Base-by-base conservation (phyloP, 2,888 invertebrate species). In the Diplolepis rosae region DNA sequence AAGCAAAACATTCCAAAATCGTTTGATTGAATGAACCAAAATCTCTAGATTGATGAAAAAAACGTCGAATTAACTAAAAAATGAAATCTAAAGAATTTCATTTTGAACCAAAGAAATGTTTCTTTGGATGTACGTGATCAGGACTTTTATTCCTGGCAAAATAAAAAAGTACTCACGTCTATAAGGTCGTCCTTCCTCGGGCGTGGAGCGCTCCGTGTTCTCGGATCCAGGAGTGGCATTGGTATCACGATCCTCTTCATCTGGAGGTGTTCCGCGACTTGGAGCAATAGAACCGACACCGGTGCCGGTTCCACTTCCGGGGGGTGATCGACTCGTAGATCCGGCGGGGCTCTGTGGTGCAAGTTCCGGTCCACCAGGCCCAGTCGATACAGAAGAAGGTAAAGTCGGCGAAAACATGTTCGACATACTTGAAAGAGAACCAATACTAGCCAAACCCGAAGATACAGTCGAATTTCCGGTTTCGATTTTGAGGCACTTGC, bases 401-500 rank as follows among this genome's bases (percentile, higher is more conserved):
- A 84, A 76, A 72, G 87, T 84, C 45, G 88, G 88, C 73, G 88
- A 88, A 71, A 88, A 88, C 85, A 88, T 88, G 73, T 88, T 88
- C 73, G 88, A 88, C 87, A 88, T 88, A 73, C 86, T 86, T 73
- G 88, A 86, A 0, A 88, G 78, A 32, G 88, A 87, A 69, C 87
- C 83, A 74, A 87, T 83, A 70, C 87, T 87, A 35, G 88, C 83
- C 35, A 88, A 75, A n/a, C 87, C 87, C 35, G 85, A 81, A 22
- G 87, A 84, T 22, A 86, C 84, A 69, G 79, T 81, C 50, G 80
- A 76, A 67, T 77, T 79, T 71, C 83, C 85, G 73, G 87, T 86
- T 72, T 88, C 88, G 69, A 88, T 83, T 77, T 88, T 88, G 67
- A 88, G 83, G 71, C 93, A 93, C 89, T 93, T 93, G 81, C 87